Conservation (phyloP, 2,888 invertebrate species). For the Eulithis prunata region DNA sequence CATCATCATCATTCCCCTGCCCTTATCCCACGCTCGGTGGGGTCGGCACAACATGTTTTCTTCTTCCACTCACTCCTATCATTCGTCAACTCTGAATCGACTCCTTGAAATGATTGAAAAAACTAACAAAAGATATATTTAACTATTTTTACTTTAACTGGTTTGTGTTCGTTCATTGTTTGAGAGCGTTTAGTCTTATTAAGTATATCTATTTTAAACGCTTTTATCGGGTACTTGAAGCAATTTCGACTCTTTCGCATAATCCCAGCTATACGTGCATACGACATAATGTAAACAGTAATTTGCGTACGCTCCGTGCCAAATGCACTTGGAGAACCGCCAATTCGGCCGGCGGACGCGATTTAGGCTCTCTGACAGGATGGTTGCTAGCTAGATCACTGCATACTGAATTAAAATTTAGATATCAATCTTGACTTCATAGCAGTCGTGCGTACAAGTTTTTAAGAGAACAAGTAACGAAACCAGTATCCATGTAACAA, state of each 20-base stretch:
- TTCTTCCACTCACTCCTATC: too few species aligned
- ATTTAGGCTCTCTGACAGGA: slow-evolving; percentile 29
- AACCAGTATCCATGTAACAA: too few species aligned
- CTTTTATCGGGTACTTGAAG: slow-evolving; percentile 19
- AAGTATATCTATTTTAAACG: slow-evolving; percentile 6
- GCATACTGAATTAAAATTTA: not conserved
- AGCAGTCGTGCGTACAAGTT: too few species aligned
- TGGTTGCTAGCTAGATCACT: slow-evolving; percentile 18
- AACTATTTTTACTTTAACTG: too few species aligned
- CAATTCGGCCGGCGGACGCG: slow-evolving; percentile 48
- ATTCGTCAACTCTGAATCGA: too few species aligned
- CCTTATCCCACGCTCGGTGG: too few species aligned
- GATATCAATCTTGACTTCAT: not conserved
- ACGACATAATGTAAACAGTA: slow-evolving; percentile 61
- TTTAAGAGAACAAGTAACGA: too few species aligned
- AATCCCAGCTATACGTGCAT: slow-evolving; percentile 32
- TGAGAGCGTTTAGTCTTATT: not conserved
- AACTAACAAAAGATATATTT: too few species aligned
- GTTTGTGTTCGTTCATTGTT: too few species aligned
- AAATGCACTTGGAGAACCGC: slow-evolving; percentile 66
- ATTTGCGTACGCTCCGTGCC: slow-evolving; percentile 64
- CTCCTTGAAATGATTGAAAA: too few species aligned
- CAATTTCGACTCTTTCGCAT: slow-evolving; percentile 30
- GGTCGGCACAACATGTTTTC: too few species aligned
- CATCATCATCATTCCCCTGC: too few species aligned